Conservation (phyloP, 2,797 vertebrate genomes). For the Benthosema pterotum region DNA sequence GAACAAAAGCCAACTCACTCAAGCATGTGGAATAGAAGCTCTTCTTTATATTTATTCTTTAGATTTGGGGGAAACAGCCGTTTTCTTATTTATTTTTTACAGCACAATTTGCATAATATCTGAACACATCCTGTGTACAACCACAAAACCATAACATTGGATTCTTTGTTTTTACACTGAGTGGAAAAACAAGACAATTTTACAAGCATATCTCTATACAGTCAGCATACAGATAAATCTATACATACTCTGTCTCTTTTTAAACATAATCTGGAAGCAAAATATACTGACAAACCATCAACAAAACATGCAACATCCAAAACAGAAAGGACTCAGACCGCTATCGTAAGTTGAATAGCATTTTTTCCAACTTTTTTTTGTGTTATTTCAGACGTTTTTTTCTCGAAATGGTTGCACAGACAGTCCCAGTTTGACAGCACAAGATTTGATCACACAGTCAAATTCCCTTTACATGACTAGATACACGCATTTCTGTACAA, state of each 20-base stretch:
- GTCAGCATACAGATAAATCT: slow-evolving; percentile 86
- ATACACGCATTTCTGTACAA: slow-evolving; percentile 86
- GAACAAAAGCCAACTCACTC: slow-evolving; percentile 37
- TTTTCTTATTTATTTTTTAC: slow-evolving; percentile 75
- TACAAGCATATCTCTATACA: slow-evolving; percentile 95
- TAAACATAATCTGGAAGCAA: slow-evolving; percentile 82
- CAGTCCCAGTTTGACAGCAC: slow-evolving; percentile 83
- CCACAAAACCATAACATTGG: slow-evolving; percentile 94
- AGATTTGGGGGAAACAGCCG: slow-evolving; percentile 87
- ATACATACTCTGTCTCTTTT: slow-evolving; percentile 85
- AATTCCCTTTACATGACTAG: slow-evolving; percentile 84
- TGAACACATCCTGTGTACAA: slow-evolving; percentile 96
- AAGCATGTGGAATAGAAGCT: slow-evolving; percentile 76
- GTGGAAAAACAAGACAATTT: slow-evolving; percentile 94
- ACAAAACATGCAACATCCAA: slow-evolving; percentile 96
- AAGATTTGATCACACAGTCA: slow-evolving; percentile 77
- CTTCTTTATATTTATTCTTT: slow-evolving; percentile 95
- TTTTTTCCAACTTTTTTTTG: slow-evolving; percentile 64
- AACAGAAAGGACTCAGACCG: slow-evolving; percentile 87
- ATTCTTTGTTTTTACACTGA: slow-evolving; percentile 91
- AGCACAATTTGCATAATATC: slow-evolving; percentile 96
- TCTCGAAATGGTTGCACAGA: slow-evolving; percentile 78
- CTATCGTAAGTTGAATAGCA: slow-evolving; percentile 71
- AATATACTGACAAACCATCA: slow-evolving; percentile 89
- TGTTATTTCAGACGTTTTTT: slow-evolving; percentile 72